These are phyloP conservation scores for Idaea aversata DNA, from an alignment of 2,888 invertebrate species.

Conservation along the genomic window DNA sequence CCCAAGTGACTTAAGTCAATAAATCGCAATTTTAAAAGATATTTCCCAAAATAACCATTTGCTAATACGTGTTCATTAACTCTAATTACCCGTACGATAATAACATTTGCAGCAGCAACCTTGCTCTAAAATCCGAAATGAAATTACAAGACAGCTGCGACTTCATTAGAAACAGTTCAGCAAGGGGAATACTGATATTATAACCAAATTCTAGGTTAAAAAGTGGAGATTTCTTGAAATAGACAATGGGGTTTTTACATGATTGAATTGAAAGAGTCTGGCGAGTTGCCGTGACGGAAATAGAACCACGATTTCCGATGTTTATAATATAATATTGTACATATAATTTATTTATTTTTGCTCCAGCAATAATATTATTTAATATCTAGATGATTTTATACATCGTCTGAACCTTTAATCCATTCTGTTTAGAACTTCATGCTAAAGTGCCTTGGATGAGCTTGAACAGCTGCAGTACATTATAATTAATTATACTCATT, in stretches of 20 bases:
- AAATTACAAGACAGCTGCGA: background rate
- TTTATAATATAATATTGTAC: background rate
- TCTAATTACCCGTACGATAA: background rate
- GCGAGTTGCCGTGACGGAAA: conserved; percentile 27
- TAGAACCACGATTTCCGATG: conserved; percentile 11
- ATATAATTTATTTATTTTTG: background rate
- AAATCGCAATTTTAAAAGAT: background rate
- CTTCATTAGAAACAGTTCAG: background rate
- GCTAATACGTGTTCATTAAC: background rate
- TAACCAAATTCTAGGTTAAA: background rate
- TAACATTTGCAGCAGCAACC: background rate
- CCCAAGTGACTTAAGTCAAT: background rate
- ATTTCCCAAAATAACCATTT: background rate
- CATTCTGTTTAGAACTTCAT: too few species aligned
- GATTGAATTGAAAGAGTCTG: conserved; percentile 20
- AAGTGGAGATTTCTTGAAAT: background rate
- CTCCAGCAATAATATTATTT: background rate
- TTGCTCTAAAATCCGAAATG: background rate
- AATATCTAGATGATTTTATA: background rate
- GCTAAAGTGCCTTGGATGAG: too few species aligned
- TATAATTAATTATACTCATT: too few species aligned
- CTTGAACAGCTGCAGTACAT: too few species aligned
- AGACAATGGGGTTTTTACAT: background rate
- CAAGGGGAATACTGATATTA: background rate
- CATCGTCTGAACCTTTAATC: too few species aligned